These are phyloP conservation scores for Meloidogyne floridensis DNA, from an alignment of 1,140 invertebrate species.

Conservation along the genomic window DNA sequence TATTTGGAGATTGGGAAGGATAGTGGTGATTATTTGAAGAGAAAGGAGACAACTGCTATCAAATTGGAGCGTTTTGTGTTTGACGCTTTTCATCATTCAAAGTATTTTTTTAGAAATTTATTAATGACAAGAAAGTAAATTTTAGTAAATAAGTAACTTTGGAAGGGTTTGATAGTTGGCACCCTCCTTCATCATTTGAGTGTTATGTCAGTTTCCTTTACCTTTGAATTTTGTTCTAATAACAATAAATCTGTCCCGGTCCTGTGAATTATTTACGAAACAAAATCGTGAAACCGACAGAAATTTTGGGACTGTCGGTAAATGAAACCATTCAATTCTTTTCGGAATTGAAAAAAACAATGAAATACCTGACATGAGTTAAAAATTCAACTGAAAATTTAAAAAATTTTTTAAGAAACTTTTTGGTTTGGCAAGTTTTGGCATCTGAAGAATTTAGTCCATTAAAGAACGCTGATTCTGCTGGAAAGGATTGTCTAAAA, in stretches of 20 bases:
- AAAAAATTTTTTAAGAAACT: conserved; percentile 70
- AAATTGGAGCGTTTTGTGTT: conserved; percentile 99
- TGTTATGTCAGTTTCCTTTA: no score
- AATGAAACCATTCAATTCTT: no score
- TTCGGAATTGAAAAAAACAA: no score
- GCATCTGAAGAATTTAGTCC: conserved; percentile 93
- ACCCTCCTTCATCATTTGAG: no score
- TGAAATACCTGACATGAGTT: background rate
- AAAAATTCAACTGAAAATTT: background rate
- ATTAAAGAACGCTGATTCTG: conserved; percentile 85
- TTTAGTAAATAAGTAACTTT: no score
- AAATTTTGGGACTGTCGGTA: no score
- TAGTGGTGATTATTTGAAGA: background rate
- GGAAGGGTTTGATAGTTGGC: no score
- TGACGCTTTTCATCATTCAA: conserved; percentile 90
- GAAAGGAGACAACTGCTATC: conserved; percentile 69
- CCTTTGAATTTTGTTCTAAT: no score
- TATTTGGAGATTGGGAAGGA: background rate
- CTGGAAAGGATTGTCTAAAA: conserved; percentile 79
- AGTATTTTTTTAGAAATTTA: background rate
- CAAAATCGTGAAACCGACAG: no score
- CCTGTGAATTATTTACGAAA: no score
- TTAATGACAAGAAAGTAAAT: no score
- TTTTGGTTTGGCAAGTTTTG: conserved; percentile 88
- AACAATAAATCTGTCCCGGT: no score